Evolutionary conservation across 2,113 vertebrate species (phyloP), one percentile per base, ranked within the genome.

Genomic region (Gavia stellata): DNA sequence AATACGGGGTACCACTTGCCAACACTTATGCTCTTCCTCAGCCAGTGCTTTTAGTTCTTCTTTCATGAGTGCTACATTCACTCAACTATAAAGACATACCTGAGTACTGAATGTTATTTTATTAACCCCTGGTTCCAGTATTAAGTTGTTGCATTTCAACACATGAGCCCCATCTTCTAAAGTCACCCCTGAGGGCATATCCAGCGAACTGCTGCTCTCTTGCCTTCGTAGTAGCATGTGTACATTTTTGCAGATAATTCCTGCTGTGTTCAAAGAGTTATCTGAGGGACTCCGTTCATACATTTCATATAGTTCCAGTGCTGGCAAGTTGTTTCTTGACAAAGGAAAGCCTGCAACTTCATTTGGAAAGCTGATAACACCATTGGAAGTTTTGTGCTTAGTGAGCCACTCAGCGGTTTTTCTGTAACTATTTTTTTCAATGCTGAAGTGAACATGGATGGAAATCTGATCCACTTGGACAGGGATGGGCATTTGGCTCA

Each of bases 191-290:
- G 98, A 92, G 11, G 98, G 95, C 9, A 97, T 79, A n/a, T 99
- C 99, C 70, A 98, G 93, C 0, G 98, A 98, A 5, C 98, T 92
- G 95, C 83, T 65, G 94, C 98, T 98, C 91, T 99, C 99, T 45
- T 98, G 98, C n/a, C 98, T 94, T 8, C 99, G 98, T 29, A 99
- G 98, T 33, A 99, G 94, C 98, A 99, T 97, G 97, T 99, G 99
- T 14, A 98, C 98, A 6, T 99, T 99, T 88, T 98, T 99, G 96
- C 99, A 99, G 74, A 99, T 98, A 40, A 99, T 98, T 12, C 99
- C 99, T 0, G 99, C 97, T 0, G 98, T 99, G 97, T 97, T 99
- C 85, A 99, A 92, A 6, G 98, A 97, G 87, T 98, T 98, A 88
- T 99, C 99, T 0, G 99, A 98, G 6, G 99, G 99, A 77, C 99